A percentile compares a stretch with the other conserved stretches of the same genome.
phyloP scores from a whole-genome alignment of 2,797 vertebrate species.

The Champsocephalus esox region DNA sequence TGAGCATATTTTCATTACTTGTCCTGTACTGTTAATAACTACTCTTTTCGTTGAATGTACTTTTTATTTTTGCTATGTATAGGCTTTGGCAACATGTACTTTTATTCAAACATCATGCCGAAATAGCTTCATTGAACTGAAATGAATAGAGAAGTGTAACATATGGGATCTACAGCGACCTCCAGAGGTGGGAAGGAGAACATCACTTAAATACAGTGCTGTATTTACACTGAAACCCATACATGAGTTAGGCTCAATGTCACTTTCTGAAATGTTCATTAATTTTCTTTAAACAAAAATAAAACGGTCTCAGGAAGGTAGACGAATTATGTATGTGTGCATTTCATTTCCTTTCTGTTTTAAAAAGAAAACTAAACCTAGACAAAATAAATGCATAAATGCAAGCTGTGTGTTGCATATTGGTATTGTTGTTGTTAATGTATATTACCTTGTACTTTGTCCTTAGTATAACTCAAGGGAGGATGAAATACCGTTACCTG shows the following conservation, averaged over 20 bases:
- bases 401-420: constrained; percentile 26
- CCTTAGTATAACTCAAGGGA: constrained; percentile 39
- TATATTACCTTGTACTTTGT: constrained; percentile 40
- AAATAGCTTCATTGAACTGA: constrained; percentile 16
- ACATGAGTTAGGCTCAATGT: neutral
- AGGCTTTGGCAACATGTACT: neutral
- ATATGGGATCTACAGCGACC: constrained; percentile 86
- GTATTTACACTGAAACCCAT: neutral
- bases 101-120: constrained; percentile 10
- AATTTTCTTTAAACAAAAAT: too few species aligned
- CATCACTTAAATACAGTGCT: constrained; percentile 10
- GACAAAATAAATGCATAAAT: constrained; percentile 2
- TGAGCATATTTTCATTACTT: neutral
- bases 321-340: constrained; percentile 5
- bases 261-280: neutral
- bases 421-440: neutral
- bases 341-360: constrained; percentile 26
- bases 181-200: constrained; percentile 83
- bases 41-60: neutral
- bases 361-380: constrained; percentile 5
- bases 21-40: neutral
- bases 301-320: neutral
- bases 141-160: constrained; percentile 31
- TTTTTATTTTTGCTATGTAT: neutral
- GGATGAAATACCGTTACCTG: constrained; percentile 57